Evolutionary conservation across 2,113 vertebrate genomes (phyloP), one percentile per base, ranked within the genome.

Genomic region (Corydoras sp.): DNA sequence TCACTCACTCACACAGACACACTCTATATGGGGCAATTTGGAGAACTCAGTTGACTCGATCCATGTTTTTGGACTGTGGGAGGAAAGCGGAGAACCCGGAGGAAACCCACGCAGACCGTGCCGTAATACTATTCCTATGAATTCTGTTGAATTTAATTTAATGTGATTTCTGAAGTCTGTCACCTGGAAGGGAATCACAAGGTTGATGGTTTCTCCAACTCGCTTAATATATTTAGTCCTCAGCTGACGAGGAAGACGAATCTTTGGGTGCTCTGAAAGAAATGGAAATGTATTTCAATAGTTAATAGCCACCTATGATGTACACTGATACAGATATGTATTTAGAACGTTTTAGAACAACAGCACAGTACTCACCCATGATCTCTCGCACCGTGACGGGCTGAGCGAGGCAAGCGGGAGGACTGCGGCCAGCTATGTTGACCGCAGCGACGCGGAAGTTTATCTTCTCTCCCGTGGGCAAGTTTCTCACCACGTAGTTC

Each of bases 121-220:
- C 18, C 18, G 18, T 2, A 24, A 24, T 24, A 24, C 18, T 24
- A 24, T 24, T 24, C 1, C 18, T 2, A 24, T 24, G 18, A 24
- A 24, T 24, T 1, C 18, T 24, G 18, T 24, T 24, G 18, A 24
- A 24, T 24, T 24, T 24, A 24, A 24, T 24, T 24, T 24, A 24
- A 24, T 24, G 18, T 24, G 18, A 24, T 24, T 24, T 24, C 18
- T n/a, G 58, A 11, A 48, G 72, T 35, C n/a, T n/a, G n/a, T n/a
- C 29, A 95, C 94, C 92, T 94, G 93, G 88, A 95, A 96, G 66
- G 94, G 93, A 77, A 96, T 90, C 67, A 90, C 81, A 13, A 96
- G 84, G 84, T 96, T 96, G 80, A 96, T 35, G 31, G 85, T 89
- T 1, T 95, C 91, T 58, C 94, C 94, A 0, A 96, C 94, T 86